Percentiles rank a stretch among this genome's conserved stretches.
These are phyloP conservation scores for Arenaria interpres DNA, from an alignment of 2,113 vertebrate species.

Conservation along the genomic window DNA sequence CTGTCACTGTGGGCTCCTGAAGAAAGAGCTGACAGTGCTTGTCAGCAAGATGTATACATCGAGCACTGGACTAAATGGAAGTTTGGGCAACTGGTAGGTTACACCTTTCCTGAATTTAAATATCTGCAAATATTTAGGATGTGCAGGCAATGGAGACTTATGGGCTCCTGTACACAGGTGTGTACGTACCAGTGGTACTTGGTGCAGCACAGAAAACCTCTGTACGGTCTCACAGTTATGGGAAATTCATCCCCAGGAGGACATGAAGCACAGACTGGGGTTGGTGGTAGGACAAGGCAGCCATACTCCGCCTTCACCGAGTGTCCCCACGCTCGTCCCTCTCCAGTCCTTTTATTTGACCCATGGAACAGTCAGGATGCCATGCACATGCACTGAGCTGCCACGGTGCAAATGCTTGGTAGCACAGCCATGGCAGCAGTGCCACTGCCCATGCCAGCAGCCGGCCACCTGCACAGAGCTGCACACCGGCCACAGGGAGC, in stretches of 20 bases:
- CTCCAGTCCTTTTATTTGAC: not conserved
- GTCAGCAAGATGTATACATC: not conserved
- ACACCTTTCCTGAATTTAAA: not conserved
- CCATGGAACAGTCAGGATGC: not conserved
- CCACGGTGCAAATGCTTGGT: not conserved
- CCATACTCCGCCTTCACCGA: rapidly evolving
- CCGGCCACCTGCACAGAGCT: rapidly evolving
- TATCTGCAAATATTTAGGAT: not conserved
- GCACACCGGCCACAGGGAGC: rapidly evolving
- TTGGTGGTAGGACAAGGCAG: not conserved
- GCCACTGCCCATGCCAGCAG: not conserved
- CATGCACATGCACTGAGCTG: not conserved
- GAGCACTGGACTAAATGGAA: not conserved
- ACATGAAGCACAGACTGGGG: not conserved
- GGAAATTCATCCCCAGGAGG: not conserved
- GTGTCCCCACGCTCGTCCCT: too few species aligned
- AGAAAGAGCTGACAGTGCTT: not conserved
- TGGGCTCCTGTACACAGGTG: rapidly evolving
- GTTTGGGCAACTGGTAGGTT: not conserved
- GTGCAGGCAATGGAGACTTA: rapidly evolving
- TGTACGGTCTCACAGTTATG: not conserved
- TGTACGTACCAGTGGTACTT: rapidly evolving
- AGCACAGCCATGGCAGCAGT: not conserved
- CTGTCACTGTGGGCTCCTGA: rapidly evolving
- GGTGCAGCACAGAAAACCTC: not conserved